Base-by-base conservation (phyloP, 1,140 invertebrate genomes). In the Drosophila yakuba region DNA sequence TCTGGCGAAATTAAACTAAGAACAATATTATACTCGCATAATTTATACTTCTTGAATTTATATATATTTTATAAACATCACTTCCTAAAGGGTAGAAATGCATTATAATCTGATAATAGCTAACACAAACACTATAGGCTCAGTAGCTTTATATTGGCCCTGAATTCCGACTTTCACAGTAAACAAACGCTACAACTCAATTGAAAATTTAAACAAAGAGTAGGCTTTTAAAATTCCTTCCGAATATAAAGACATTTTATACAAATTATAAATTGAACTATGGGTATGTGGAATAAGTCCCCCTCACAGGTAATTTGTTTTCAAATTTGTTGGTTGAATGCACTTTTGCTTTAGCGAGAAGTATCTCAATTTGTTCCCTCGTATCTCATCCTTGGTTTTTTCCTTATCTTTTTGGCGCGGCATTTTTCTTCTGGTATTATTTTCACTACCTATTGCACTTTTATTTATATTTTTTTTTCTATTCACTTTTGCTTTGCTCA, bases 321-420 rank as follows among this genome's bases (percentile, higher is more conserved):
- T 60, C 50, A 66, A 73, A 2, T 10, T 62, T 77, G 80, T 80
- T 88, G 68, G 84, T 88, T 89, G 80, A 88, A 88, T 89, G 84
- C 84, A 88, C 84, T 88, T 83, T 83, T 78, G 48, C 74, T 82
- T 78, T 52, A 38, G 73, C 68, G 20, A 41, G 35, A 57, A 47
- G 50, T 60, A 55, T 67, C 23, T 47, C 25, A 38, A 43, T 17
- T 14, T 44, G 4, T 41, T 11, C 36, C 12, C 36, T 15, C 47
- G 14, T 47, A 17, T 44, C 17, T 35, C 28, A 23, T 20, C 15
- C 28, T 17, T 28, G 7, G 3, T 10, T 32, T 41, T 15, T 15
- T 3, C 35, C 55, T 58, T 52, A 54, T 57, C 52, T 62, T 17
- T 25, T 20, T 32, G 35, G n/a, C 11, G 17, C n/a, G 14, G n/a